Conservation (phyloP, 2,797 vertebrate species). For the Pseudochromis fuscus region DNA sequence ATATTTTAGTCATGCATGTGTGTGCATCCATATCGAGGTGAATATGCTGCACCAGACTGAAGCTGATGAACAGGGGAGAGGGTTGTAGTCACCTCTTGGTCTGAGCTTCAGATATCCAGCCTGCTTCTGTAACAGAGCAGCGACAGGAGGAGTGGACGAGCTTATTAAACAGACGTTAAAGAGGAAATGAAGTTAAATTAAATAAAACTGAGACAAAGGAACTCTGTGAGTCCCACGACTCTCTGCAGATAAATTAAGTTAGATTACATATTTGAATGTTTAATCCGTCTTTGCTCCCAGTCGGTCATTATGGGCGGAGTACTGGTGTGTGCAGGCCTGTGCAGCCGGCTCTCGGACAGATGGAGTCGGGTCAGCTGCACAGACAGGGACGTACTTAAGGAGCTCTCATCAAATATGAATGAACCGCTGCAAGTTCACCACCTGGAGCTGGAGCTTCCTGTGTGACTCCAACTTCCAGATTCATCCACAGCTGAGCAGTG, state of each 20-base stretch:
- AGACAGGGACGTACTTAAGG: constrained; percentile 54
- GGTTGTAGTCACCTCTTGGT: not conserved
- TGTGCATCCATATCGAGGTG: too few relatives aligned
- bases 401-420: constrained; percentile 81
- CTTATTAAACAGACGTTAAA: constrained; percentile 36
- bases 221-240: not conserved
- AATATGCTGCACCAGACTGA: constrained; percentile 4
- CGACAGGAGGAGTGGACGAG: constrained; percentile 14
- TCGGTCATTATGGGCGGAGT: constrained; percentile 32
- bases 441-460: constrained; percentile 56
- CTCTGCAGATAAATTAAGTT: constrained; percentile 26
- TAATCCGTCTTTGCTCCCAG: not conserved
- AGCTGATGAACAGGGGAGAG: not conserved
- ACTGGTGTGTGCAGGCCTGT: constrained; percentile 18
- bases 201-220: constrained; percentile 49
- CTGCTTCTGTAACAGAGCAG: not conserved
- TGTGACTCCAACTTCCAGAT: constrained; percentile 15
- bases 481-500: not conserved
- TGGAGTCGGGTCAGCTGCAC: constrained; percentile 76
- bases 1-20: not conserved
- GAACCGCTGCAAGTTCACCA: constrained; percentile 60
- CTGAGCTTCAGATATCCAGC: constrained; percentile 1
- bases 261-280: constrained; percentile 10
- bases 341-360: constrained; percentile 50
- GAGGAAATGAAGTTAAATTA: constrained; percentile 61